Percentiles rank a stretch among this genome's conserved stretches.
Conservation (phyloP, 2,888 invertebrate genomes). For the Keiferia lycopersicella region DNA sequence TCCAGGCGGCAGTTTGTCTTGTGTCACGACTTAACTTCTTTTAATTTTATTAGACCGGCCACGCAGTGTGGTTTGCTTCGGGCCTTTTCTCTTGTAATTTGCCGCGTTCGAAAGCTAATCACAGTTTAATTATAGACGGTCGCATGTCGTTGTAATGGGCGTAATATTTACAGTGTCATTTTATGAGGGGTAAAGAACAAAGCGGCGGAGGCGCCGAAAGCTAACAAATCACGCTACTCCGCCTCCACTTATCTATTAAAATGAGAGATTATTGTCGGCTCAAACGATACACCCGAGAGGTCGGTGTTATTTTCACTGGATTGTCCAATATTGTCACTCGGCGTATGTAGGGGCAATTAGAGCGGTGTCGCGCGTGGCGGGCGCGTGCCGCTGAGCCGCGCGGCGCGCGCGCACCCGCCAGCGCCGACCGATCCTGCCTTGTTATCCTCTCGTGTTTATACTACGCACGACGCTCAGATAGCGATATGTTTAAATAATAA, state of each 20-base stretch:
- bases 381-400: constrained; percentile 58
- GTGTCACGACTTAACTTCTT: constrained; percentile 73
- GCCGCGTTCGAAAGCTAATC: constrained; percentile 37
- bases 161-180: constrained; percentile 15
- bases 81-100: constrained; percentile 53
- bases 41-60: constrained; percentile 68
- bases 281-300: constrained; percentile 58
- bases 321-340: constrained; percentile 80
- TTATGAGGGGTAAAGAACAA: constrained; percentile 23
- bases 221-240: constrained; percentile 74
- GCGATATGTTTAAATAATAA: constrained; percentile 57
- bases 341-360: constrained; percentile 77
- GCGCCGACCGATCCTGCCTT: constrained; percentile 37
- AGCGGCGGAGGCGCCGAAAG: constrained; percentile 34
- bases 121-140: constrained; percentile 24
- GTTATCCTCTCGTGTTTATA: constrained; percentile 60
- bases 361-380: constrained; percentile 74
- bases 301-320: constrained; percentile 79
- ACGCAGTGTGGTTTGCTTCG: constrained; percentile 47
- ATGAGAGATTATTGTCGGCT: constrained; percentile 77
- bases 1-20: constrained; percentile 78
- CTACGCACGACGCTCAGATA: constrained; percentile 54
- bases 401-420: constrained; percentile 39
- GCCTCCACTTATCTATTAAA: constrained; percentile 80
- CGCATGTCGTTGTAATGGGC: background rate